Percentiles rank a stretch among this genome's conserved stretches.
Evolutionary conservation across 2,797 vertebrate species (phyloP).

Genomic region (Tragelaphus oryx): DNA sequence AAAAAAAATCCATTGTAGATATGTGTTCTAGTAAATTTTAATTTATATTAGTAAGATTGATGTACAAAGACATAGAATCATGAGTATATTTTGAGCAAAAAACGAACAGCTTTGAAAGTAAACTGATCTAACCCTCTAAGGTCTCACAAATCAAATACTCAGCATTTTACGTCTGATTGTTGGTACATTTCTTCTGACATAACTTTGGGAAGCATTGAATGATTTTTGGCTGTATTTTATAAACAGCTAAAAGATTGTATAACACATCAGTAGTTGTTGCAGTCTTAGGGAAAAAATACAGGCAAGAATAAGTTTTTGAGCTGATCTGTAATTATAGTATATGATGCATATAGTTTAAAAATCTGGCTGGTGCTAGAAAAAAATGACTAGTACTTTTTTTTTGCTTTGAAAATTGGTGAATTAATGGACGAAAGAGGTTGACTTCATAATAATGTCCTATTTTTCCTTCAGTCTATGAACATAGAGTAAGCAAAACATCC

Average conservation of each 20-base stretch:
- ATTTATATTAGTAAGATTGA: background rate
- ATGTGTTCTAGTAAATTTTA: conserved; percentile 31
- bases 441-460: background rate
- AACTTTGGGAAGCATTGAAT: background rate
- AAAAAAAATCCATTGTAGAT: background rate
- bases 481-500: conserved; percentile 5
- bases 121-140: background rate
- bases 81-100: background rate
- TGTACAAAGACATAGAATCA: background rate
- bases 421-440: conserved; percentile 6
- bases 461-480: background rate
- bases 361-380: background rate
- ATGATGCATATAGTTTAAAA: background rate
- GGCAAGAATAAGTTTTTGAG: conserved; percentile 12
- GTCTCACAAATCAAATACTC: background rate
- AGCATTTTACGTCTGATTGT: conserved; percentile 20
- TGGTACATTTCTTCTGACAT: background rate
- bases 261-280: background rate
- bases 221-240: conserved; percentile 4
- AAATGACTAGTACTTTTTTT: background rate
- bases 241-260: background rate
- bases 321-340: conserved; percentile 11
- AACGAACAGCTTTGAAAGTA: background rate
- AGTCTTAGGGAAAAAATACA: background rate
- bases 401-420: conserved; percentile 36